Percentiles rank a stretch among this genome's conserved stretches.
Conservation (phyloP, 2,113 vertebrate genomes). For the Aphyosemion australe region DNA sequence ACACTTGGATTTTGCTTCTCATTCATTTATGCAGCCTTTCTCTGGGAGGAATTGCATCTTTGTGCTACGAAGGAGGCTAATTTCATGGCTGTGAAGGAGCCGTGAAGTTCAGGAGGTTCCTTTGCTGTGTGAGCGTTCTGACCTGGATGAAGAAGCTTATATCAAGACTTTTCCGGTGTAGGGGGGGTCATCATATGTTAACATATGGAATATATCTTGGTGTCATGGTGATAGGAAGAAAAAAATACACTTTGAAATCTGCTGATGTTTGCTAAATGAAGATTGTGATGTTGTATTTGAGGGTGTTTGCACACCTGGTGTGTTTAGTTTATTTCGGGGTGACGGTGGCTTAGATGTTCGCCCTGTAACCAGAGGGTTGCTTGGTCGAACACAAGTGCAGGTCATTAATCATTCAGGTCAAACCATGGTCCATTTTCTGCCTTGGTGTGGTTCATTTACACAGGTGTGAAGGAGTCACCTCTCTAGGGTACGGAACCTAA, state of each 20-base stretch:
- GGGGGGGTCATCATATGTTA: neutral
- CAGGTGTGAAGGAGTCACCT: too few species aligned
- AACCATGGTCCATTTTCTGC: too few species aligned
- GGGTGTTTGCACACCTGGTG: too few species aligned
- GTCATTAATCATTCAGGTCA: too few species aligned
- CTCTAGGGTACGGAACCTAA: too few species aligned
- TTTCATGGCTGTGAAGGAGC: conserved; percentile 21
- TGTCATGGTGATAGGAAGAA: neutral
- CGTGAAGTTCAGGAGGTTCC: conserved; percentile 30
- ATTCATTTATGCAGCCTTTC: conserved; percentile 68
- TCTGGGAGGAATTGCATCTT: conserved; percentile 55
- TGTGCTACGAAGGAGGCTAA: conserved; percentile 41
- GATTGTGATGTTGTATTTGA: too few species aligned
- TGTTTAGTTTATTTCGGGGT: too few species aligned
- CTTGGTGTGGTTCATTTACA: too few species aligned
- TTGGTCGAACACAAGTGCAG: too few species aligned
- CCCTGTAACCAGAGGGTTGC: too few species aligned
- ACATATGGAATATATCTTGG: conserved; percentile 13
- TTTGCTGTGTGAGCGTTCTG: conserved; percentile 23
- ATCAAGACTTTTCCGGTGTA: conserved; percentile 9
- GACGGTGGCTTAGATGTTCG: too few species aligned
- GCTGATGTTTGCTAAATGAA: neutral
- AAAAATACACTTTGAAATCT: neutral
- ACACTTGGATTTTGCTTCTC: conserved; percentile 65
- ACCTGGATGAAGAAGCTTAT: conserved; percentile 38